Evolutionary conservation across 2,113 vertebrate genomes (phyloP), one percentile per base, ranked within the genome.

Genomic region (Todiramphus saurophagus): DNA sequence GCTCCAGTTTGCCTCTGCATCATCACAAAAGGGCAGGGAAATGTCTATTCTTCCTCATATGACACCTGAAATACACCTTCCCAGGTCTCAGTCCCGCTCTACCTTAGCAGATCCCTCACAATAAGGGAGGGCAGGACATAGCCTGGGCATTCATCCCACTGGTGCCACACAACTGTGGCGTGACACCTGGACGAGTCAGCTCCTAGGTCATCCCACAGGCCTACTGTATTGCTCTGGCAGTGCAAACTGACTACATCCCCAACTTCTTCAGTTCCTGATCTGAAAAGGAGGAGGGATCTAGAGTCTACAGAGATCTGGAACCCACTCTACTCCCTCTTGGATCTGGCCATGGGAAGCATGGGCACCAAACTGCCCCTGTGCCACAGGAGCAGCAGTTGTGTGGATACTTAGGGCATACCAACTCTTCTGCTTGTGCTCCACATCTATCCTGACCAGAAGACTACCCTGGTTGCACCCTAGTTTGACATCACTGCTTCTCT

Each of bases 261-360:
- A 59, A 13, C 24, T 31, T 27, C 46, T 43, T 56, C 28, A 39
- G 43, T 4, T 69, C 39, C 69, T 58, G 44, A 64, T 24, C 31
- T 82, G 70, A 77, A 74, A 23, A 60, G 5, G 35, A 66, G 5
- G 46, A 58, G 17, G 24, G 14, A 46, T 53, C 48, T 63, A 0
- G 4, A 67, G 35, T 9, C 53, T 17, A 28, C 7, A 41, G 75
- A 21, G 53, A 77, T 23, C 43, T 58, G 19, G 11, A 27, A 66
- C 28, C 17, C 27, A 11, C 16, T 35, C 67, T 75, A 24, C n/a
- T 75, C 50, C 10, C 27, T 39, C 51, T 51, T 69, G 43, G 23
- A 37, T 14, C 13, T 0, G 0, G 43, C 19, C 2, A 5, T 14
- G 16, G 58, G 33, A 78, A 51, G 28, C 10, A 13, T 2, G 8